These are phyloP conservation scores for Pagrus major DNA, from an alignment of 2,113 vertebrate species.

Conservation along the genomic window DNA sequence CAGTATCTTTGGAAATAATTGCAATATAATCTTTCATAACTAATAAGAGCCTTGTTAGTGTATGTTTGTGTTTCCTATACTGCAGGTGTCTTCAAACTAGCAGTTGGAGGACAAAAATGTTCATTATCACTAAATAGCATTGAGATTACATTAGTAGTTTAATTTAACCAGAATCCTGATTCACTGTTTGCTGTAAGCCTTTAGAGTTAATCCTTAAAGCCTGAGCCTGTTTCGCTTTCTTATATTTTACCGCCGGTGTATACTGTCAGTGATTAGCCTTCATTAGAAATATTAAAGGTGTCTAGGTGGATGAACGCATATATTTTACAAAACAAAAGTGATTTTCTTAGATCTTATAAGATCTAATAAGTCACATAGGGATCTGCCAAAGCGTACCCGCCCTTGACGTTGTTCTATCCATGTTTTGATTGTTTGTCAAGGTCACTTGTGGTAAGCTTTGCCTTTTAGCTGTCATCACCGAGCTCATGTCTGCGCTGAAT, in stretches of 20 bases:
- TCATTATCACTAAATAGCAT: slow-evolving; percentile 25
- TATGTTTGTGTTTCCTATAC: background rate
- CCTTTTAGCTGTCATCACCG: slow-evolving; percentile 20
- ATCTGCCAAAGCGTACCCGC: slow-evolving; percentile 2
- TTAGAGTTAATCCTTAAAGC: slow-evolving; percentile 23
- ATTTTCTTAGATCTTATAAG: slow-evolving; percentile 8
- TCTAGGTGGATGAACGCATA: background rate
- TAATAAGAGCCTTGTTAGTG: background rate
- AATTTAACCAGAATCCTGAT: slow-evolving; percentile 21
- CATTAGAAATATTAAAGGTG: slow-evolving; percentile 19
- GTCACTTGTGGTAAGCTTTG: slow-evolving; percentile 27
- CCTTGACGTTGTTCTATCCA: slow-evolving; percentile 1
- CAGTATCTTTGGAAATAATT: too few species aligned
- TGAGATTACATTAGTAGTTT: slow-evolving; percentile 33
- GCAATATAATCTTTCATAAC: too few species aligned
- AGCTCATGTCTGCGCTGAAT: slow-evolving; percentile 25
- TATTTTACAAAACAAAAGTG: background rate
- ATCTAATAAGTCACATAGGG: background rate
- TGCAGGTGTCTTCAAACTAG: background rate
- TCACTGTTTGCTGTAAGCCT: slow-evolving; percentile 25
- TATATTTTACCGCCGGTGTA: background rate
- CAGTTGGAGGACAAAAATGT: background rate
- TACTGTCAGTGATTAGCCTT: slow-evolving; percentile 1
- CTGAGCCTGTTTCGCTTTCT: slow-evolving; percentile 3
- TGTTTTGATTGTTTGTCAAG: slow-evolving; percentile 42